phyloP scores from a whole-genome alignment of 2,797 vertebrate species.

The Pipistrellus kuhlii region DNA sequence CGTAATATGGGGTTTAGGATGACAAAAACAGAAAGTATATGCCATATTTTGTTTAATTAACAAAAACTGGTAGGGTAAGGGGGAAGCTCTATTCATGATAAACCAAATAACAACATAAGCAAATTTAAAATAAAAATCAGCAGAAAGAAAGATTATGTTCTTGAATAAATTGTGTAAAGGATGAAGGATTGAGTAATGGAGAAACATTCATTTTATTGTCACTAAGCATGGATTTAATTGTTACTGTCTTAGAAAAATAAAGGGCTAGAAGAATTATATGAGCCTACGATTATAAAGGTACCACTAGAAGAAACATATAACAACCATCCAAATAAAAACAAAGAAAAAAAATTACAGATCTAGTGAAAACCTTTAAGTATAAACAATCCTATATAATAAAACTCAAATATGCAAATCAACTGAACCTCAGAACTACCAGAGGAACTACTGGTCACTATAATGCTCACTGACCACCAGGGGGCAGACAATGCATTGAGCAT shows the following conservation, averaged over 20 bases:
- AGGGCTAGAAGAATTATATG: background rate
- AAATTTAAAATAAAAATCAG: slow-evolving; percentile 8
- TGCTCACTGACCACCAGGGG: no score
- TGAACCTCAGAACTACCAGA: no score
- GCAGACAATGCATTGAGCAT: no score
- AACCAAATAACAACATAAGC: background rate
- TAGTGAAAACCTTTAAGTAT: background rate
- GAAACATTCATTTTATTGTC: background rate
- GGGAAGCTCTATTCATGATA: background rate
- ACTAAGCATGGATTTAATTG: background rate
- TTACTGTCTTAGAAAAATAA: background rate
- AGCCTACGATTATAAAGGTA: background rate
- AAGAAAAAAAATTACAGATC: background rate
- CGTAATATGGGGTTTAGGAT: background rate
- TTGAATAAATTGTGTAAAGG: background rate
- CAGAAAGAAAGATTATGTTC: background rate
- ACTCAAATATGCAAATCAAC: no score
- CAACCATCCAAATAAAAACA: background rate
- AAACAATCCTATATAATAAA: background rate
- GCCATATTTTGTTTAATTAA: background rate
- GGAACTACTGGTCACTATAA: no score
- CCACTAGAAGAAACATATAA: background rate
- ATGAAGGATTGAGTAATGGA: background rate
- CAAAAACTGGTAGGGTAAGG: background rate
- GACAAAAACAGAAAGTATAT: background rate